Evolutionary conservation across 2,113 vertebrate genomes (phyloP).

Genomic region (Shinisaurus crocodilurus): DNA sequence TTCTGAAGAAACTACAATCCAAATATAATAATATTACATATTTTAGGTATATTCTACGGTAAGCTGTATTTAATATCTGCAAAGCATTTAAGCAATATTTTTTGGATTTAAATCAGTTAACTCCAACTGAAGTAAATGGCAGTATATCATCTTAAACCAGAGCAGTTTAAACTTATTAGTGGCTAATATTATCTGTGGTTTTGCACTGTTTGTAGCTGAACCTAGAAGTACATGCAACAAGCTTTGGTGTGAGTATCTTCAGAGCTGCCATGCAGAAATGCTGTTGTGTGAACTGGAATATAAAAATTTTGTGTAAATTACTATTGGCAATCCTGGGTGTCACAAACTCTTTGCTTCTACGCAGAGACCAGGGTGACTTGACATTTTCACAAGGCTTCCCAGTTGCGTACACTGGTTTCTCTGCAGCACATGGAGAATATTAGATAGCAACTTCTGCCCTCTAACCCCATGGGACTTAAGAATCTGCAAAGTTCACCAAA

Average conservation of each 20-base stretch:
- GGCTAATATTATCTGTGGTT: background rate
- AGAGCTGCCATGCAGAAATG: background rate
- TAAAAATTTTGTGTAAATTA: background rate
- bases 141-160: background rate
- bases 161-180: background rate
- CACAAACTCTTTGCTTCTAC: background rate
- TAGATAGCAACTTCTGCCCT: background rate
- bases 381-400: background rate
- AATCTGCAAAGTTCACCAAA: slow-evolving; percentile 21
- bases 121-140: background rate
- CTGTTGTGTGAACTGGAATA: background rate
- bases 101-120: background rate
- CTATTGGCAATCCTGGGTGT: background rate
- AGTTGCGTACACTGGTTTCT: background rate
- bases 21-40: background rate
- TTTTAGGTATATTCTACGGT: background rate
- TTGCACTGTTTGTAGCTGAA: background rate
- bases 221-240: background rate
- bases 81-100: background rate
- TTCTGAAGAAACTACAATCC: background rate
- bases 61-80: background rate
- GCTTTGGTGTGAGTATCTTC: background rate
- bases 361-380: background rate
- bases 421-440: background rate
- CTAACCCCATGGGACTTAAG: slow-evolving; percentile 5